A percentile compares a stretch with the other conserved stretches of the same genome.
These are phyloP conservation scores for Scaptomyza caliginosa DNA, from an alignment of 2,888 invertebrate genomes.

Conservation along the genomic window DNA sequence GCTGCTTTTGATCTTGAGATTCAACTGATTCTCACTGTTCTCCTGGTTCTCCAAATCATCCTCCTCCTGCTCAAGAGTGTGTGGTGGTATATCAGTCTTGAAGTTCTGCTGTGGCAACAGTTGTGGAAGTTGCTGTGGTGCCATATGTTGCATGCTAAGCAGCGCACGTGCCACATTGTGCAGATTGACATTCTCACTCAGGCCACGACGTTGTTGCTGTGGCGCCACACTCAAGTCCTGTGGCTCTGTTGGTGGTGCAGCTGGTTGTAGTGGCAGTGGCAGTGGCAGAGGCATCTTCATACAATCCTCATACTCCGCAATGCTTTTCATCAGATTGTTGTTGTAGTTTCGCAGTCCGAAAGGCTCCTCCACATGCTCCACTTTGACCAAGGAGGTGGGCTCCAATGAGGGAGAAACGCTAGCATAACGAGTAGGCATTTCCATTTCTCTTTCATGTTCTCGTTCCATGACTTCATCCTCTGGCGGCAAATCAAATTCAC, in stretches of 20 bases:
- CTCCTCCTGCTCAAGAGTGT: constrained; percentile 15
- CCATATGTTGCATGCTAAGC: constrained; percentile 78
- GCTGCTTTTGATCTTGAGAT: constrained; percentile 72
- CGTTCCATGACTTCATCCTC: constrained; percentile 62
- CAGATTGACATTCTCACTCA: constrained; percentile 79
- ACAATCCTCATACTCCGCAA: constrained; percentile 81
- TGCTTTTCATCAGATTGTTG: constrained; percentile 76
- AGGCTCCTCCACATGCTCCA: constrained; percentile 39
- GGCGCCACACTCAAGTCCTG: constrained; percentile 79
- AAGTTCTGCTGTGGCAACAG: constrained; percentile 19
- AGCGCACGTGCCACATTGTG: constrained; percentile 80
- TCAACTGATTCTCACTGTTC: constrained; percentile 40
- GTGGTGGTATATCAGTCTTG: neutral
- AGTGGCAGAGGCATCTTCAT: constrained; percentile 58
- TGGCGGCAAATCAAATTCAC: constrained; percentile 72
- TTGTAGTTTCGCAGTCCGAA: constrained; percentile 74
- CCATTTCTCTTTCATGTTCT: constrained; percentile 23
- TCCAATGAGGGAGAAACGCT: constrained; percentile 34
- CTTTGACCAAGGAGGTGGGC: constrained; percentile 36
- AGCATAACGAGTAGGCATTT: constrained; percentile 32
- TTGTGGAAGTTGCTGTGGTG: constrained; percentile 45
- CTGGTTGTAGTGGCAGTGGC: constrained; percentile 8
- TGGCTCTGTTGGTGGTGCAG: constrained; percentile 59
- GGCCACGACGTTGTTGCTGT: constrained; percentile 56
- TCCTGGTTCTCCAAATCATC: constrained; percentile 55